These are phyloP conservation scores for Apostichopus parvimensis DNA, from an alignment of 35 echinoderm and acorn worm genomes.

Conservation along the genomic window DNA sequence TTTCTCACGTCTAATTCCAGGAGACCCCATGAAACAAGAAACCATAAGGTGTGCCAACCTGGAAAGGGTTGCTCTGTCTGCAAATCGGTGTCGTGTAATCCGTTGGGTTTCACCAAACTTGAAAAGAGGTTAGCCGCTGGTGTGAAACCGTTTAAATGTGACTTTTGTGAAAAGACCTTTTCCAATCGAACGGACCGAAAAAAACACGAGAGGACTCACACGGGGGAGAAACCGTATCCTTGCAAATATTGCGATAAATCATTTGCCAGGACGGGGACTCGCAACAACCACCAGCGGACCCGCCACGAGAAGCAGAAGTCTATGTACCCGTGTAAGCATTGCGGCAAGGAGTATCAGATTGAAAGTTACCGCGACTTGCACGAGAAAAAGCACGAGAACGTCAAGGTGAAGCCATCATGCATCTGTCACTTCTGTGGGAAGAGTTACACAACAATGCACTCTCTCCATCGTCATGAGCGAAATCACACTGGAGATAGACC, in stretches of 20 bases:
- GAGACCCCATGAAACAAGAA: not conserved
- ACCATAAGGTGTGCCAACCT: not conserved
- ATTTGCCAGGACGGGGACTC: not conserved
- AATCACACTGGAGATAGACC: constrained; percentile 27
- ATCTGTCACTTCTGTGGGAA: not conserved
- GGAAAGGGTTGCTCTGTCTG: not conserved
- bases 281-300: not conserved
- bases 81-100: not conserved
- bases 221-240: not conserved
- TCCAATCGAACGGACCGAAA: not conserved
- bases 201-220: constrained; percentile 2
- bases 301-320: not conserved
- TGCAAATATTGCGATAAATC: constrained; percentile 1
- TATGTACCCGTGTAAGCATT: not conserved
- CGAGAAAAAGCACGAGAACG: not conserved
- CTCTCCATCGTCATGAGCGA: not conserved
- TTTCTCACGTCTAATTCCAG: not conserved
- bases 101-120: not conserved
- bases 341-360: not conserved
- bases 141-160: not conserved
- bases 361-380: not conserved
- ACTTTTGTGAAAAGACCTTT: constrained; percentile 2
- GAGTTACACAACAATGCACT: not conserved
- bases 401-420: not conserved
- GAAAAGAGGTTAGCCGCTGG: not conserved